These are phyloP conservation scores for Vipera ursinii DNA, from an alignment of 2,797 vertebrate genomes.

Conservation along the genomic window DNA sequence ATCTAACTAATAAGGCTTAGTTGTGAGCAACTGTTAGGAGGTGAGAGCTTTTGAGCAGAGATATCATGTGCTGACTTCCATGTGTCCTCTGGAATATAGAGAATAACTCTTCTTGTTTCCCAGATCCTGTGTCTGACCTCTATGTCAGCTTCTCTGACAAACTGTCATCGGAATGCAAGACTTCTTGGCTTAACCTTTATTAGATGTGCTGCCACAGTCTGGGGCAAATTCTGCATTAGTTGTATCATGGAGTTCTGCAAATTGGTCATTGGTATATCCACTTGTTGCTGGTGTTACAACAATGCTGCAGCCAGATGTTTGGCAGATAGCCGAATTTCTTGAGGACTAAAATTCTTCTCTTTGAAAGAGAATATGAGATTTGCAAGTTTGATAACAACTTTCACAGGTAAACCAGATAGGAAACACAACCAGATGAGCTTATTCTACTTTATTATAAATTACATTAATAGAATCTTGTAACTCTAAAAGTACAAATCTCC, in stretches of 20 bases:
- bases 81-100: background rate
- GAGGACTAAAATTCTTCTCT: background rate
- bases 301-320: background rate
- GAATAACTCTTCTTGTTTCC: background rate
- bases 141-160: background rate
- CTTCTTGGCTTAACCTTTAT: background rate
- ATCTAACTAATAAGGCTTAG: background rate
- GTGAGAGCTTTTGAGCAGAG: background rate
- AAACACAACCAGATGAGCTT: background rate
- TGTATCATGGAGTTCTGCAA: background rate
- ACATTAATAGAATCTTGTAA: background rate
- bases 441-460: background rate
- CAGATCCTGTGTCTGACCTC: background rate
- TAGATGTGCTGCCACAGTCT: background rate
- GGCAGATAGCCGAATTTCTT: background rate
- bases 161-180: background rate
- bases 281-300: background rate
- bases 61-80: background rate
- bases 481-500: background rate
- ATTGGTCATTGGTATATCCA: background rate
- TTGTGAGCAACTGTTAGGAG: background rate
- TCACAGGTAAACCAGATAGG: background rate
- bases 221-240: background rate
- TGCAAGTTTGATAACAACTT: background rate
- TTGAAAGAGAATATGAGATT: background rate